Conservation (phyloP, 2,888 invertebrate species). For the Strigamia crassipes region DNA sequence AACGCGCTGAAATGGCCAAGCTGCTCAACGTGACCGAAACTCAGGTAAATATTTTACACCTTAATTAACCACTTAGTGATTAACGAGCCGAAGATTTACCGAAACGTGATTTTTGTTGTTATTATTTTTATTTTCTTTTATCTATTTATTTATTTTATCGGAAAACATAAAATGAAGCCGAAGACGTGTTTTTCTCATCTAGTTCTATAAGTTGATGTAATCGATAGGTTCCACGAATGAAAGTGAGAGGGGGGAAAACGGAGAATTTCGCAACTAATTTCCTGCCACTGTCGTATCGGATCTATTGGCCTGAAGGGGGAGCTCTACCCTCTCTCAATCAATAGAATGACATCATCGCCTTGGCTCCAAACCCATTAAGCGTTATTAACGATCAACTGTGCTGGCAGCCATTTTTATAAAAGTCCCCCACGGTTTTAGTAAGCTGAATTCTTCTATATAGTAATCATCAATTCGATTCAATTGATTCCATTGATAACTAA, state of each 20-base stretch:
- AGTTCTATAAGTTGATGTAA: conserved; percentile 14
- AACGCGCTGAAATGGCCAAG: conserved; percentile 92
- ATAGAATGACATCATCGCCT: conserved; percentile 39
- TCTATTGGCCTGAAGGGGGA: conserved; percentile 40
- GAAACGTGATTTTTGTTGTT: background rate
- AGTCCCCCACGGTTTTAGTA: background rate
- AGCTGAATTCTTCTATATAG: background rate
- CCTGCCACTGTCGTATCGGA: conserved; percentile 42
- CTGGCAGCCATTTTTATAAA: conserved; percentile 3
- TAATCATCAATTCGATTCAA: background rate
- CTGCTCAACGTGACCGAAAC: conserved; percentile 93
- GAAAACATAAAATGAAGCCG: background rate
- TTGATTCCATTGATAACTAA: background rate
- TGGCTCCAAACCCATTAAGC: conserved; percentile 28
- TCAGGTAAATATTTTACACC: conserved; percentile 69
- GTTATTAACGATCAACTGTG: conserved; percentile 35
- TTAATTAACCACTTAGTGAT: background rate
- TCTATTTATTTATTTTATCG: background rate
- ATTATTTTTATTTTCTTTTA: background rate
- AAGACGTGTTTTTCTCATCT: background rate
- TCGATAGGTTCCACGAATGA: conserved; percentile 41
- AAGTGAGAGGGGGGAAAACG: background rate
- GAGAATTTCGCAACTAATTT: conserved; percentile 40
- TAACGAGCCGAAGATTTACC: background rate
- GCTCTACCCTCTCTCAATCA: background rate